Evolutionary conservation across 2,888 invertebrate species (phyloP).

Genomic region (Torymus auratus): DNA sequence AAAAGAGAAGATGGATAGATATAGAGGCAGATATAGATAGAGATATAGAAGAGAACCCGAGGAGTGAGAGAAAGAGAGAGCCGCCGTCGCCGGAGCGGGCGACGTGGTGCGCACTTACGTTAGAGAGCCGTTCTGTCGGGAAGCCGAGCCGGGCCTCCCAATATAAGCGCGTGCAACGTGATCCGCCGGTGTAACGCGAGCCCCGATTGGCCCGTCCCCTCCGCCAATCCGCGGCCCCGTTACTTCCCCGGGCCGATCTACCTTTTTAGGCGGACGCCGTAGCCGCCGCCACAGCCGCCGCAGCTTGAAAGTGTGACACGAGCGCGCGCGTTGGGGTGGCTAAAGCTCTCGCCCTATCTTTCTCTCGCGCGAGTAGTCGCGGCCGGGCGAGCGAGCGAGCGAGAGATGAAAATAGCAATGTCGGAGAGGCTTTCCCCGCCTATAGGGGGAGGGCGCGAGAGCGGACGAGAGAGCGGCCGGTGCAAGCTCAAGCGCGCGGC

Average conservation of each 20-base stretch:
- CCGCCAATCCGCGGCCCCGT: slow-evolving; percentile 77
- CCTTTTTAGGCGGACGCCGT: slow-evolving; percentile 81
- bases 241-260: slow-evolving; percentile 79
- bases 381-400: slow-evolving; percentile 8
- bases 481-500: too few species aligned
- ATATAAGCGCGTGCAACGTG: slow-evolving; percentile 90
- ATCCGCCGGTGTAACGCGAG: slow-evolving; percentile 80
- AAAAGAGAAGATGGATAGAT: too few species aligned
- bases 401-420: slow-evolving; percentile 72
- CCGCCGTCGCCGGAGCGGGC: slow-evolving; percentile 5
- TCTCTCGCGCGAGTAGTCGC: slow-evolving; percentile 9
- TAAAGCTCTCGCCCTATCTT: not conserved
- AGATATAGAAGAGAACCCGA: not conserved
- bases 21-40: too few species aligned
- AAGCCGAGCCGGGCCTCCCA: slow-evolving; percentile 83
- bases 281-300: not conserved
- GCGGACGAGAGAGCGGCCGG: slow-evolving; percentile 5
- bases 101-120: slow-evolving; percentile 87
- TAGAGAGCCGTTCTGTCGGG: slow-evolving; percentile 98
- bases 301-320: slow-evolving; percentile 73
- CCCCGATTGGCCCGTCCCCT: slow-evolving; percentile 75
- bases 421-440: slow-evolving; percentile 25
- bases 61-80: not conserved
- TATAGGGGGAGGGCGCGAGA: slow-evolving; percentile 56
- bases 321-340: slow-evolving; percentile 11